These are phyloP conservation scores for Troides aeacus DNA, from an alignment of 2,888 invertebrate species.

Conservation along the genomic window DNA sequence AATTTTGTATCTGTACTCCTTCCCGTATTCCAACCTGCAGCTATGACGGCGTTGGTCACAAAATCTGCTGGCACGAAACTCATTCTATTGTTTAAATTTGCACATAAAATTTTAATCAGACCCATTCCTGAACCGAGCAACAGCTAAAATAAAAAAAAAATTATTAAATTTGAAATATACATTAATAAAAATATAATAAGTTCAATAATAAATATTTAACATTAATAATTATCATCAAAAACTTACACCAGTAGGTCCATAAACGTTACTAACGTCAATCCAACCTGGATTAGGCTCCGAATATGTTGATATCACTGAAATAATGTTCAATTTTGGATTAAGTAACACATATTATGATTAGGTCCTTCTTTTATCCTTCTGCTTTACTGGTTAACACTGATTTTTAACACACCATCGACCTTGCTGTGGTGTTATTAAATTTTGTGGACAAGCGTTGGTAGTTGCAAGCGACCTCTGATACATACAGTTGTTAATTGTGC, in stretches of 20 bases:
- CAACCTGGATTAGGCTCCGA: slow-evolving; percentile 41
- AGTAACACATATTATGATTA: too few species aligned
- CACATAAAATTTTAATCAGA: slow-evolving; percentile 13
- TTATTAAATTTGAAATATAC: not conserved
- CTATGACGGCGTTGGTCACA: slow-evolving; percentile 38
- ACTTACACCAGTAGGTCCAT: slow-evolving; percentile 43
- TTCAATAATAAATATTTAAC: not conserved
- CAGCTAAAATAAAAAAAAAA: slow-evolving; percentile 12
- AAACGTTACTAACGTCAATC: slow-evolving; percentile 39
- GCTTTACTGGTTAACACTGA: too few species aligned
- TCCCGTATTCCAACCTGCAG: slow-evolving; percentile 30
- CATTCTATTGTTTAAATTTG: slow-evolving; percentile 21
- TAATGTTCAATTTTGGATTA: slow-evolving; percentile 4
- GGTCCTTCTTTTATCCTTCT: too few species aligned
- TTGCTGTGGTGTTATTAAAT: too few species aligned
- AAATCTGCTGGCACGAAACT: slow-evolving; percentile 39
- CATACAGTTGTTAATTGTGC: too few species aligned
- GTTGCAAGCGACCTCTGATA: too few species aligned
- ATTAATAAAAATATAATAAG: not conserved
- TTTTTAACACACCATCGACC: too few species aligned
- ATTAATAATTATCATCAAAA: not conserved
- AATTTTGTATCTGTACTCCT: not conserved
- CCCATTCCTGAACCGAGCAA: slow-evolving; percentile 19
- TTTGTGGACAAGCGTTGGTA: too few species aligned
- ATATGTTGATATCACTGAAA: slow-evolving; percentile 38